A percentile compares a stretch with the other conserved stretches of the same genome.
Evolutionary conservation across 2,113 vertebrate species (phyloP).

Genomic region (Oophaga pumilio): DNA sequence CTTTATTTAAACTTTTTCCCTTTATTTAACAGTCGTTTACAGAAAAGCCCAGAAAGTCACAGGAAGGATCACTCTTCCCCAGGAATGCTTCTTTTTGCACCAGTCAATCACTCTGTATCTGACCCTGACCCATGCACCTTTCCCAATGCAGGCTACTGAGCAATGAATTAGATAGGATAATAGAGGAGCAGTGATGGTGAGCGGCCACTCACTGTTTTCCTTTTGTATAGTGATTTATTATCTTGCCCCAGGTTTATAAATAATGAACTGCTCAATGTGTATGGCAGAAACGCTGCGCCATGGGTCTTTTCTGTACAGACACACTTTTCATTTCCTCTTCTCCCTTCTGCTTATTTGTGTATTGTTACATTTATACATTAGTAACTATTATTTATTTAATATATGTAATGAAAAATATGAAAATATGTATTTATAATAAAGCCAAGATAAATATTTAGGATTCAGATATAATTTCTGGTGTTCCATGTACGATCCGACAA

Average conservation of each 20-base stretch:
- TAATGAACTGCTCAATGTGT: constrained; percentile 8
- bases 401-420: too few species aligned
- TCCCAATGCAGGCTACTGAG: constrained; percentile 29
- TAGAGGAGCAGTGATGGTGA: constrained; percentile 28
- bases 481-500: too few species aligned
- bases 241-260: constrained; percentile 29
- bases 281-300: neutral
- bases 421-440: neutral
- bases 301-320: neutral
- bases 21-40: constrained; percentile 6
- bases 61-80: constrained; percentile 4
- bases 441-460: too few species aligned
- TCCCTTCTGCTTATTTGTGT: neutral
- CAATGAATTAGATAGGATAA: constrained; percentile 48
- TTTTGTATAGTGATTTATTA: constrained; percentile 42
- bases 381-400: too few species aligned
- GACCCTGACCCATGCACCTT: constrained; percentile 40
- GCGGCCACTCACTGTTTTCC: constrained; percentile 32
- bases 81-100: constrained; percentile 16
- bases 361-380: too few species aligned
- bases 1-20: constrained; percentile 38
- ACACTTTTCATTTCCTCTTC: neutral
- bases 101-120: constrained; percentile 32
- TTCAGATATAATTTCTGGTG: too few species aligned
- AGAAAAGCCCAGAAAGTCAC: neutral